Evolutionary conservation across 2,888 invertebrate species (phyloP).

Genomic region (Epicampocera succincta): DNA sequence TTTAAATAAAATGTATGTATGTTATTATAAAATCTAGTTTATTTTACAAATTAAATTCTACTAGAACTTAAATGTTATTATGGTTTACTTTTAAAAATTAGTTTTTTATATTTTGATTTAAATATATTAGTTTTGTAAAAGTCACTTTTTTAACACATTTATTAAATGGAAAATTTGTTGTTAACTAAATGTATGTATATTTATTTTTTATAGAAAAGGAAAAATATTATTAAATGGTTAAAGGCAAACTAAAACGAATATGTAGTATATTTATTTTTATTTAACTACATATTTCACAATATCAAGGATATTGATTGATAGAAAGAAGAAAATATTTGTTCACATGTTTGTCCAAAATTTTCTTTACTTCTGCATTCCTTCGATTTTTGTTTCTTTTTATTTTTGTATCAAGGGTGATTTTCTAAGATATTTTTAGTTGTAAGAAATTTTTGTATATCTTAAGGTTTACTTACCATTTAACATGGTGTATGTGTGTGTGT

Average conservation of each 20-base stretch:
- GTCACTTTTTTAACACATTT: slow-evolving; percentile 57
- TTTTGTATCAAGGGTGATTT: too few relatives aligned
- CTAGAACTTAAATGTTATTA: background rate
- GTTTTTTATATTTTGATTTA: slow-evolving; percentile 22
- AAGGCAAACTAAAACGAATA: background rate
- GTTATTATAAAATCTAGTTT: slow-evolving; percentile 34
- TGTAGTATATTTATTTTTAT: too few relatives aligned
- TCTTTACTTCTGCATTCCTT: too few relatives aligned
- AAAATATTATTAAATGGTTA: background rate
- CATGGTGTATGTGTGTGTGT: background rate
- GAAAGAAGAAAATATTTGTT: too few relatives aligned
- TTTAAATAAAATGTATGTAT: background rate
- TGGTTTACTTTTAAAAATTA: slow-evolving; percentile 28
- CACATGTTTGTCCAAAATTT: too few relatives aligned
- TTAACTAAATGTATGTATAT: slow-evolving; percentile 38
- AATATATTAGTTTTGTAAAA: slow-evolving; percentile 50
- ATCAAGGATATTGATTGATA: too few relatives aligned
- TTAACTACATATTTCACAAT: too few relatives aligned
- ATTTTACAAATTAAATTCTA: slow-evolving; percentile 11
- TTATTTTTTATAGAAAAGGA: background rate
- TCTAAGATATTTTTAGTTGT: too few relatives aligned
- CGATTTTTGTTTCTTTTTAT: too few relatives aligned
- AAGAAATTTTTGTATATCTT: background rate
- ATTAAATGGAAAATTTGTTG: slow-evolving; percentile 48
- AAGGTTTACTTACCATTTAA: slow-evolving; percentile 35